Evolutionary conservation across 2,113 vertebrate genomes (phyloP), one percentile per base, ranked within the genome.

Genomic region (Menidia beryllina): DNA sequence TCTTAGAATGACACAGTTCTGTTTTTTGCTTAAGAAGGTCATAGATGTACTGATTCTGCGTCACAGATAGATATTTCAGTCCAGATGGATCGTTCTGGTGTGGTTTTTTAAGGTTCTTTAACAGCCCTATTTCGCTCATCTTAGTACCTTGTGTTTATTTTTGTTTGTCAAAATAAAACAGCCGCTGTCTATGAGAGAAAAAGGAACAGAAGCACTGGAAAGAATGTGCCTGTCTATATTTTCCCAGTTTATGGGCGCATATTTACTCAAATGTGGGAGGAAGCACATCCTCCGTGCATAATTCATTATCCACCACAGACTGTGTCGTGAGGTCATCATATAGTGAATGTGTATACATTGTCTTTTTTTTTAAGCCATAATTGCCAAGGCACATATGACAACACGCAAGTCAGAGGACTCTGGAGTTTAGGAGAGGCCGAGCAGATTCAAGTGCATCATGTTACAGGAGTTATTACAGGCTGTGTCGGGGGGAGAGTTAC

Each of bases 161-260:
- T 61, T 34, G 41, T 39, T n/a, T 56, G 38, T 76, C 61, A 59
- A 56, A 64, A 57, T 48, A 54, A 47, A 71, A 55, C 75, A 83
- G 61, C 64, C 83, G 68, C 66, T 30, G 43, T 69, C 68, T 67
- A 15, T 38, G 19, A 45, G 43, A 74, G 13, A 36, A 59, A 24
- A 71, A 77, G 58, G 26, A 75, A 61, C 51, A 19, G 8, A 71
- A 51, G 24, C 27, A 55, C 4, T 60, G 24, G 52, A 68, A 69
- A 34, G 30, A 23, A 68, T 56, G 45, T 23, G 19, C 8, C 63
- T 26, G 19, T 73, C 39, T 34, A 2, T 57, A 25, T 54, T n/a
- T 38, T 55, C 4, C 72, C 61, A 21, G 11, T 58, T 67, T 63
- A 56, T 59, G 24, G 20, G 25, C n/a, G 19, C 62, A 51, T 34